A percentile compares a stretch with the other conserved stretches of the same genome.
phyloP scores from a whole-genome alignment of 2,113 vertebrate species.

The Percina caprodes region DNA sequence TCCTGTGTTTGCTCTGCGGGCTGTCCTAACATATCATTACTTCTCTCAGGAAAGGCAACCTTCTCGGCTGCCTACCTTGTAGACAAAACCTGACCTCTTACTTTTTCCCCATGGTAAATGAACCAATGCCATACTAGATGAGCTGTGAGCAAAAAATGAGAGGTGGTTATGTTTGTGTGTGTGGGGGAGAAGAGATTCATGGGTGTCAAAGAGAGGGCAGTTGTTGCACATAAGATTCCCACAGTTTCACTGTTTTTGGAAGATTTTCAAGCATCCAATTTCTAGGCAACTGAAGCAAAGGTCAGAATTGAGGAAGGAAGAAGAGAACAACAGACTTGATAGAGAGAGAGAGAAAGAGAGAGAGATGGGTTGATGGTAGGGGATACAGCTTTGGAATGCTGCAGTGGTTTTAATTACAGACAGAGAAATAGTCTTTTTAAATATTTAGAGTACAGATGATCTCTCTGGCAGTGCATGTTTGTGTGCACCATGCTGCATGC shows the following conservation, averaged over 20 bases:
- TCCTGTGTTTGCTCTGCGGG: constrained; percentile 76
- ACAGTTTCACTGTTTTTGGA: constrained; percentile 72
- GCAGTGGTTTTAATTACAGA: constrained; percentile 82
- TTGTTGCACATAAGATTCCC: constrained; percentile 60
- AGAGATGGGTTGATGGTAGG: constrained; percentile 44
- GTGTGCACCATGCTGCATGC: constrained; percentile 56
- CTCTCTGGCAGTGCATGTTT: constrained; percentile 57
- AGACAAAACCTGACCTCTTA: constrained; percentile 73
- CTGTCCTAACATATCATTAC: constrained; percentile 79
- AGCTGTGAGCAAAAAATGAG: constrained; percentile 56
- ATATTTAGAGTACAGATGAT: constrained; percentile 81
- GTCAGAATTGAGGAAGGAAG: constrained; percentile 69
- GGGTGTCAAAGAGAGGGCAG: constrained; percentile 56
- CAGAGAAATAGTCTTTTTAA: constrained; percentile 79
- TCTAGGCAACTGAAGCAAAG: constrained; percentile 75
- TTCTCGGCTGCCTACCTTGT: constrained; percentile 39
- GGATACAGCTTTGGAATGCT: constrained; percentile 67
- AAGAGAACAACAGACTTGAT: constrained; percentile 39
- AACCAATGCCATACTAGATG: constrained; percentile 51
- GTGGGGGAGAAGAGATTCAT: constrained; percentile 18
- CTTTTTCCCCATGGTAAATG: constrained; percentile 63
- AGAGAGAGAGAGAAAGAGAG: constrained; percentile 26
- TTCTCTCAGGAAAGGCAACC: constrained; percentile 58
- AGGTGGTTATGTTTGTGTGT: not conserved
- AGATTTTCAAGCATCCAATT: constrained; percentile 73